Evolutionary conservation across 2,113 vertebrate species (phyloP).

Genomic region (Hystrix brachyura): DNA sequence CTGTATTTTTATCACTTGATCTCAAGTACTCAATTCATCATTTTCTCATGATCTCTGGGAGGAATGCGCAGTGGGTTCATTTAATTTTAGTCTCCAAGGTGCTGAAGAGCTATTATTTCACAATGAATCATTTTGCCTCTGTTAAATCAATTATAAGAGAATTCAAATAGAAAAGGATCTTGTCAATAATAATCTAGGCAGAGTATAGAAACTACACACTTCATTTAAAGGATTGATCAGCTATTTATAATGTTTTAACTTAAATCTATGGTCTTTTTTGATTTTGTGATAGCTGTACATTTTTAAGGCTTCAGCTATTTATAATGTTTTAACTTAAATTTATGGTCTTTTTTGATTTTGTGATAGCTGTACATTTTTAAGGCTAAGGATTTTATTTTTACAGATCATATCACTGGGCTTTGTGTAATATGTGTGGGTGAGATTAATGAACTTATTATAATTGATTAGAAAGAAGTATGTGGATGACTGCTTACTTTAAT

Average conservation of each 20-base stretch:
- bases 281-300: constrained; percentile 46
- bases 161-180: constrained; percentile 10
- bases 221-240: background rate
- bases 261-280: constrained; percentile 40
- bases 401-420: constrained; percentile 78
- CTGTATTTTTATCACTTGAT: constrained; percentile 46
- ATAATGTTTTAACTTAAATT: constrained; percentile 33
- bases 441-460: constrained; percentile 91
- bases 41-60: background rate
- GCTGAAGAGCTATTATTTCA: constrained; percentile 1
- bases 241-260: constrained; percentile 8
- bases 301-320: background rate
- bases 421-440: constrained; percentile 73
- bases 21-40: constrained; percentile 17
- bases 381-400: constrained; percentile 57
- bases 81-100: constrained; percentile 59
- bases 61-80: background rate
- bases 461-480: constrained; percentile 89
- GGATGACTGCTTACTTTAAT: constrained; percentile 91
- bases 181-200: constrained; percentile 38
- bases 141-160: constrained; percentile 57
- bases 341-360: constrained; percentile 40
- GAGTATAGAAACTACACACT: constrained; percentile 49
- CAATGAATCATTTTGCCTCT: constrained; percentile 44
- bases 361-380: constrained; percentile 64